Percentiles rank a stretch among this genome's conserved stretches.
These are phyloP conservation scores for Gibbula magus DNA, from an alignment of 2,888 invertebrate genomes.

Conservation along the genomic window DNA sequence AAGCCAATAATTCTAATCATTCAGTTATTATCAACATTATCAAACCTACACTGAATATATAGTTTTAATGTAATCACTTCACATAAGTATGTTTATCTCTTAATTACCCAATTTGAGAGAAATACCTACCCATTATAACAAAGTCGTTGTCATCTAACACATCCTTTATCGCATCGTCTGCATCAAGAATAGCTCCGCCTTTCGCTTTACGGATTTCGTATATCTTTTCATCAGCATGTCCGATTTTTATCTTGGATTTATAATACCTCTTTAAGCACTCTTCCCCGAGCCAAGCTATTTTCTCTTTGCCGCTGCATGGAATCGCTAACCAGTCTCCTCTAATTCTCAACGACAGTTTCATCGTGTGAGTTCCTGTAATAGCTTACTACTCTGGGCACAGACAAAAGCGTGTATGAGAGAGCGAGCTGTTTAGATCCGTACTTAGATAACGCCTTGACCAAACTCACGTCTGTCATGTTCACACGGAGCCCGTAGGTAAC, in stretches of 20 bases:
- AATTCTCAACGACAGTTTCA: slow-evolving; percentile 79
- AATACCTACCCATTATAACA: slow-evolving; percentile 78
- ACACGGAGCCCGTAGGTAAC: too few relatives aligned
- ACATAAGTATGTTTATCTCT: too few relatives aligned
- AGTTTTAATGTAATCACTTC: too few relatives aligned
- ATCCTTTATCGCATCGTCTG: slow-evolving; percentile 78
- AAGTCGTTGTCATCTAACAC: slow-evolving; percentile 81
- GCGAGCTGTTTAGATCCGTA: too few relatives aligned
- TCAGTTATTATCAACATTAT: too few relatives aligned
- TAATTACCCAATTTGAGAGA: too few relatives aligned
- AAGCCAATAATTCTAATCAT: too few relatives aligned
- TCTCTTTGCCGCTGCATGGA: slow-evolving; percentile 77
- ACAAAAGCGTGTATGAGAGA: too few relatives aligned
- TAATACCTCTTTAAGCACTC: slow-evolving; percentile 77
- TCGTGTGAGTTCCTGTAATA: slow-evolving; percentile 49
- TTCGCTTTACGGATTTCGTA: slow-evolving; percentile 79
- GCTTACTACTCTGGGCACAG: too few relatives aligned
- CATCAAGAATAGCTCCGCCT: slow-evolving; percentile 80
- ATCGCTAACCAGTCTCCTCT: slow-evolving; percentile 80
- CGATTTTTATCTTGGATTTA: slow-evolving; percentile 72
- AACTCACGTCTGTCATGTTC: too few relatives aligned
- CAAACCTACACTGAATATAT: too few relatives aligned
- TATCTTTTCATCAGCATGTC: slow-evolving; percentile 56
- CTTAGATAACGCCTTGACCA: too few relatives aligned
- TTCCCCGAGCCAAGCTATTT: slow-evolving; percentile 78